Evolutionary conservation across 2,113 vertebrate genomes (phyloP).

Genomic region (Rhabdomys dilectus): DNA sequence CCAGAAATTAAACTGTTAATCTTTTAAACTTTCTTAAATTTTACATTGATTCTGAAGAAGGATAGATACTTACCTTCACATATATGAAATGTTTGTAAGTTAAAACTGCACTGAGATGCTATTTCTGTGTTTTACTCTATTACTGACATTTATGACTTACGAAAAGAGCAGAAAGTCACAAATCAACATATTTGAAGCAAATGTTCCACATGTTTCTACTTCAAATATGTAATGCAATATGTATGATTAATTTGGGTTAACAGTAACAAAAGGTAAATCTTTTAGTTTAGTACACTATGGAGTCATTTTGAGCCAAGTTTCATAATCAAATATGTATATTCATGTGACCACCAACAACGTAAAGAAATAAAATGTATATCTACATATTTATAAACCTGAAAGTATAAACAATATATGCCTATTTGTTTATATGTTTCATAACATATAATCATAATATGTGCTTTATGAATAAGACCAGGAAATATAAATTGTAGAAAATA

Average conservation of each 20-base stretch:
- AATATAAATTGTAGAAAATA: constrained; percentile 3
- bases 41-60: background rate
- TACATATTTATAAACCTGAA: background rate
- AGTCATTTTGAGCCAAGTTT: constrained; percentile 18
- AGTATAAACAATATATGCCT: background rate
- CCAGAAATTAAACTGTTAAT: background rate
- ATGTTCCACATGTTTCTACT: background rate
- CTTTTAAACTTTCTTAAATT: background rate
- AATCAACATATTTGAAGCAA: constrained; percentile 39
- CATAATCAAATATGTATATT: constrained; percentile 41
- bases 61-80: background rate
- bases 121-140: background rate
- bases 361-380: constrained; percentile 19
- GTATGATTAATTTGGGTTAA: background rate
- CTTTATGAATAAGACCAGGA: constrained; percentile 8
- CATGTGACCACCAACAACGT: constrained; percentile 1
- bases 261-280: background rate
- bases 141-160: background rate
- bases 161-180: background rate
- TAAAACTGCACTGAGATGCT: background rate
- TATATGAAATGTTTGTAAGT: background rate
- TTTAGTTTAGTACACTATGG: background rate
- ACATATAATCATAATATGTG: constrained; percentile 46
- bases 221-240: constrained; percentile 23
- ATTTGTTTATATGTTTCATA: constrained; percentile 15